Evolutionary conservation across 2,113 vertebrate genomes (phyloP).

Genomic region (Ciconia maguari): DNA sequence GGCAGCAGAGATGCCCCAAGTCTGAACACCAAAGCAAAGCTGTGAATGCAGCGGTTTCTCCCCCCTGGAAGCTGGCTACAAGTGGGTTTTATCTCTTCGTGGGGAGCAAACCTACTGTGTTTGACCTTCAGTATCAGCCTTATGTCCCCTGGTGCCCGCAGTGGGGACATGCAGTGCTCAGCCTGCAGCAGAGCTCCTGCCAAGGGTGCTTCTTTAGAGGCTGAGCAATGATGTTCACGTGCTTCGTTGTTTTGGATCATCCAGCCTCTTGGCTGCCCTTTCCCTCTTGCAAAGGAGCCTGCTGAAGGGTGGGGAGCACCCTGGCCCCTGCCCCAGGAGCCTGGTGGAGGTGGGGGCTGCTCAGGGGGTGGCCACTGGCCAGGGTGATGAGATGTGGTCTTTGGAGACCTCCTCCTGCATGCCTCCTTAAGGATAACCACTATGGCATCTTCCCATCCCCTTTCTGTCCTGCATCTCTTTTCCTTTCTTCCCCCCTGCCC

Average conservation of each 20-base stretch:
- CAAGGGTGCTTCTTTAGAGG: not conserved
- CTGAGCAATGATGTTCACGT: fast-evolving
- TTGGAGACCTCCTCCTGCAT: not conserved
- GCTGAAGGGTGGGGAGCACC: not conserved
- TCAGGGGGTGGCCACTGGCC: not conserved
- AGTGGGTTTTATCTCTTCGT: fast-evolving
- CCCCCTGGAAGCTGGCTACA: not conserved
- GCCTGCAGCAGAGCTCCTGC: not conserved
- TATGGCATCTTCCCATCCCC: not conserved
- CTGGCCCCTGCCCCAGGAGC: not conserved
- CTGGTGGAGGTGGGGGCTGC: not conserved
- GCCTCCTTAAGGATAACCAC: not conserved
- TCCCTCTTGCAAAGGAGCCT: not conserved
- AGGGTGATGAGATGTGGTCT: not conserved
- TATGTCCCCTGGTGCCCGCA: fast-evolving
- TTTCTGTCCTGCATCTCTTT: not conserved
- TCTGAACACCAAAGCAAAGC: not conserved
- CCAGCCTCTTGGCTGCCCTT: not conserved
- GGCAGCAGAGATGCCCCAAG: not conserved
- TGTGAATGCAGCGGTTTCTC: fast-evolving
- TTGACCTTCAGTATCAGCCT: not conserved
- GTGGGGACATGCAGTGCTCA: fast-evolving
- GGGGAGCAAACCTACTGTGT: fast-evolving
- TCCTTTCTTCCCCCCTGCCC: not conserved
- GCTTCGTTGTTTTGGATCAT: not conserved